Base-by-base conservation (phyloP, 1,140 invertebrate species). In the Ptiloglossa arizonensis region DNA sequence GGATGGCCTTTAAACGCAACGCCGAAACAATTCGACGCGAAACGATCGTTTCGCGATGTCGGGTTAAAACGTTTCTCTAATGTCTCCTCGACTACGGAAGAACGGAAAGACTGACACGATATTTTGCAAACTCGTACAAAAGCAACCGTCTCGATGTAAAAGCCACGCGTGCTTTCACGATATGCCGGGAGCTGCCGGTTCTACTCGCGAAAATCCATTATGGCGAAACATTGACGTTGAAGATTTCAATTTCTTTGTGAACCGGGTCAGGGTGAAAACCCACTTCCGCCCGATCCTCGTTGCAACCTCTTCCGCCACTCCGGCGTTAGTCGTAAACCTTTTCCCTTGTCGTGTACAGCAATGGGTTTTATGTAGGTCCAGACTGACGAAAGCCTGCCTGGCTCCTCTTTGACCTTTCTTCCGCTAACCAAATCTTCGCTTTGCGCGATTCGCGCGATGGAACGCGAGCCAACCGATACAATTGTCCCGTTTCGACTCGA, bases 241-340 rank as follows among this genome's bases (percentile, higher is more conserved):
- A 73, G 77, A 82, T 82, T 82, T 69, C 56, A 82, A 79, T 71
- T 79, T 80, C 77, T 74, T 77, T 70, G 79, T 77, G 74, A 52
- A 64, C 44, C 19, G 71, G 41, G 66, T 72, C 77, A 69, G 62
- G 46, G 80, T 44, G 69, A 57, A 74, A 74, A 75, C 52, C 71
- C 79, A 72, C 75, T 78, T 80, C 73, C 79, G 79, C 73, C 48
- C 24, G 38, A 67, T 67, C 68, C 59, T 80, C 57, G 62, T 76
- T 32, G 44, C 24, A 66, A 41, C 48, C 44, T 67, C 57, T 64
- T 35, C 44, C 50, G 29, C 11, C 22, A 57, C 59, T 35, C 27
- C 29, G 11, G 35, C 29, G 52, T 56, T 79, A 59, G 67, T 57
- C 62, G 75, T 81, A 81, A 81, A 81, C 74, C 72, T 60, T 64